Conservation (phyloP, 64 coral and sea anemone species). For the Anthopleura sola region DNA sequence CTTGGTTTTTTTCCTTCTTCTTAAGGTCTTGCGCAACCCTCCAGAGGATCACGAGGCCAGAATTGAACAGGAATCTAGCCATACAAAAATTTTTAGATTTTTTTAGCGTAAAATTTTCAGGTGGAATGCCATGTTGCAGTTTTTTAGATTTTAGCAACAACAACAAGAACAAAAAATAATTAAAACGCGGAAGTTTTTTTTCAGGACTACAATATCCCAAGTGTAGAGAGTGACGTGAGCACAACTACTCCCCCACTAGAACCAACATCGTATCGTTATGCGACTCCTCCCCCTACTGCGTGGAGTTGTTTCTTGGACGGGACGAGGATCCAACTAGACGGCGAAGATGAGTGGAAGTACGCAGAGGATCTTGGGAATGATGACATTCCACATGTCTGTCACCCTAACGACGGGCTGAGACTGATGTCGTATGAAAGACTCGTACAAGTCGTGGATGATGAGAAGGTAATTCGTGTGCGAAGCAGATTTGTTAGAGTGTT, state of each 20-base stretch:
- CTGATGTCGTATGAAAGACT: background rate
- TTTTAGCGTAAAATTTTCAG: no score
- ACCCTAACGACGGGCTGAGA: background rate
- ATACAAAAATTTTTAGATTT: no score
- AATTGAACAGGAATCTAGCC: no score
- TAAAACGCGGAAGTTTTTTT: no score
- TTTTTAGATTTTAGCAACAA: no score
- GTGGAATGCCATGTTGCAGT: no score
- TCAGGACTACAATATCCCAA: constrained; percentile 24
- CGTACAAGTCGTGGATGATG: background rate
- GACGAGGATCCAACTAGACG: constrained; percentile 33
- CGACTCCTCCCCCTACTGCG: constrained; percentile 21
- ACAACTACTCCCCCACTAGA: background rate
- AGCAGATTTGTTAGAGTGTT: no score
- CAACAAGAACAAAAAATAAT: no score
- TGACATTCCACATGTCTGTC: constrained; percentile 19
- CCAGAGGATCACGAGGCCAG: no score
- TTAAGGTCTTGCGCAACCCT: no score
- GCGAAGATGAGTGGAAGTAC: constrained; percentile 37
- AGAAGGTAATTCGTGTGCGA: background rate
- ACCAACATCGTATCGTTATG: background rate
- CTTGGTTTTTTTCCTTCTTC: no score
- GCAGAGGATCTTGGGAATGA: constrained; percentile 45
- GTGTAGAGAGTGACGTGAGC: constrained; percentile 24
- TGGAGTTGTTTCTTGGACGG: constrained; percentile 57